Evolutionary conservation across 2,113 vertebrate species (phyloP).

Genomic region (Xyliphius kryptos): DNA sequence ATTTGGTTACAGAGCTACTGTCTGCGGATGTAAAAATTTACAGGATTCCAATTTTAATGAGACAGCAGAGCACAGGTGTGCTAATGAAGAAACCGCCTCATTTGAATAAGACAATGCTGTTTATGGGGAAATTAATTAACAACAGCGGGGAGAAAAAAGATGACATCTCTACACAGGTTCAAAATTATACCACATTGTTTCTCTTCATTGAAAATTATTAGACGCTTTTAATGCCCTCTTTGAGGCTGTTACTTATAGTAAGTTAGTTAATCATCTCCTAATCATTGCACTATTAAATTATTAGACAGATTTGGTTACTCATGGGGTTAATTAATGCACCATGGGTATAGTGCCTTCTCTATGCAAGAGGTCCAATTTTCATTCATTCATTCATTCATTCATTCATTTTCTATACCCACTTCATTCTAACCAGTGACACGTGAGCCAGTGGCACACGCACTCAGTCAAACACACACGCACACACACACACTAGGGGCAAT

Average conservation of each 20-base stretch:
- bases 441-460: too few relatives aligned
- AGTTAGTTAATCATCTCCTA: constrained; percentile 32
- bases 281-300: constrained; percentile 21
- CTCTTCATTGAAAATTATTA: constrained; percentile 18
- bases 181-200: constrained; percentile 43
- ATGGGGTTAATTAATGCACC: too few relatives aligned
- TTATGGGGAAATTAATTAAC: constrained; percentile 57
- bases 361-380: too few relatives aligned
- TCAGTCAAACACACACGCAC: too few relatives aligned
- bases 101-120: constrained; percentile 61
- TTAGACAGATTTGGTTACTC: constrained; percentile 17
- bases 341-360: too few relatives aligned
- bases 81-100: constrained; percentile 61
- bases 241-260: constrained; percentile 35
- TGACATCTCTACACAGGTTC: constrained; percentile 30
- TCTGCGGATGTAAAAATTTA: constrained; percentile 64
- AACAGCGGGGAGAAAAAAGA: constrained; percentile 32
- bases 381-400: too few relatives aligned
- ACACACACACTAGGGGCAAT: too few relatives aligned
- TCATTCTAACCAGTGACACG: too few relatives aligned
- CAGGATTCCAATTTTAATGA: constrained; percentile 69
- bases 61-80: constrained; percentile 64
- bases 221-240: constrained; percentile 19
- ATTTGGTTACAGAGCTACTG: constrained; percentile 66
- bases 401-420: too few relatives aligned